Evolutionary conservation across 64 coral and sea anemone species (phyloP), one percentile per base, ranked within the genome.

Genomic region (Stylophora pistillata): DNA sequence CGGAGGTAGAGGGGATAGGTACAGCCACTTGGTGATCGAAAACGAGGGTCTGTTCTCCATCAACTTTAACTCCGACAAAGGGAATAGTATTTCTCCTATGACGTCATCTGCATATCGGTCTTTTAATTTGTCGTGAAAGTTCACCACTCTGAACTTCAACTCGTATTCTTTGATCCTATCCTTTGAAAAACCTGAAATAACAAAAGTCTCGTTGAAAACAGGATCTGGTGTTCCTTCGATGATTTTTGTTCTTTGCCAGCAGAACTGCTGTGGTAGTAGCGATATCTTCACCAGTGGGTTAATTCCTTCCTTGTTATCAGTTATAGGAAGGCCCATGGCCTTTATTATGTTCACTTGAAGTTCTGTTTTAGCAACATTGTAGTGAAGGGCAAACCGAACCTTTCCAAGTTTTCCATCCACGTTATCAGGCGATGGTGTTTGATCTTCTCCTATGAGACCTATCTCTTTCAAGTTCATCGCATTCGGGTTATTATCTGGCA

Each of bases 171-270:
- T 74, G 25, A 98, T 80, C 74, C 93, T 78, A 25, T 98, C 93
- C 30, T 98, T 92, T 28, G 96, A 98, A 72, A 98, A 98, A 16
- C 96, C 96, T 0, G 96, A 98, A 74, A 98, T 95, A 15, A 98
- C 91, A 53, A 98, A 98, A 18, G 86, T 93, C 74, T 98, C 96
- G 63, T 95, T 98, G n/a, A 95, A 98, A 13, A 95, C 65, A 13
- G 96, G 93, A 53, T 98, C 76, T 4, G 85, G 65, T 6, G 58
- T 93, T 62, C 87, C 89, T 33, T 92, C 76, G 27, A 93, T 55
- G 3, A 92, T 91, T 66, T 95, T 92, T 3, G 96, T 98, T 58
- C 90, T 86, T 61, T 98, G 96, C 96, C 96, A 98, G 52, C 96
- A 98, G 72, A 93, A 98, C 54, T 95, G 93, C 64, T 98, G 96